Percentiles rank a stretch among this genome's conserved stretches.
Conservation (phyloP, 1,140 invertebrate species). For the Bombus huntii region DNA sequence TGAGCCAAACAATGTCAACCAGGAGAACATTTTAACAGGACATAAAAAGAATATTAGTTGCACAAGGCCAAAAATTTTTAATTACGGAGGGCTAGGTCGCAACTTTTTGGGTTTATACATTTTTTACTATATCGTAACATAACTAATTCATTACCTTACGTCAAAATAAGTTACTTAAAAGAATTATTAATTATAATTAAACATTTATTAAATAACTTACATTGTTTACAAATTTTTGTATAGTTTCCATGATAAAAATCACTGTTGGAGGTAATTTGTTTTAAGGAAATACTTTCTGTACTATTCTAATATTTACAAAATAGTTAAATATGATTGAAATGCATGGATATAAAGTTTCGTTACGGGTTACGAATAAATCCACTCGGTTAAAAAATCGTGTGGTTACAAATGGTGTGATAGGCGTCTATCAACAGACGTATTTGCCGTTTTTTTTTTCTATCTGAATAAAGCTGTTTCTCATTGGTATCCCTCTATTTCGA, state of each 20-base stretch:
- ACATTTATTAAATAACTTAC: too few relatives aligned
- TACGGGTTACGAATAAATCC: not conserved
- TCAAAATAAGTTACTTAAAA: not conserved
- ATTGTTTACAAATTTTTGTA: not conserved
- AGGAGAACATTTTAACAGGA: not conserved
- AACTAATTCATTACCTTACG: not conserved
- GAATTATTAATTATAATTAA: not conserved
- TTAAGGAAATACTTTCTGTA: not conserved
- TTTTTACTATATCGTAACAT: not conserved
- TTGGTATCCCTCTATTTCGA: conserved; percentile 16
- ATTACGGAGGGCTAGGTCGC: not conserved
- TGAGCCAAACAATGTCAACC: too few relatives aligned
- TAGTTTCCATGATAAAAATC: not conserved
- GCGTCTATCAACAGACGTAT: conserved; percentile 27
- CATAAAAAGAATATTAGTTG: not conserved
- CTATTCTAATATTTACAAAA: not conserved
- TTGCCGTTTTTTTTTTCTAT: conserved; percentile 30
- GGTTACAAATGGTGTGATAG: conserved; percentile 25
- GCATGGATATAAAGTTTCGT: too few relatives aligned
- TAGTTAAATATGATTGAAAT: not conserved
- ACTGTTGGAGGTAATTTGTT: not conserved
- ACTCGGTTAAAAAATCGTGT: not conserved
- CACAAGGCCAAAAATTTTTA: not conserved
- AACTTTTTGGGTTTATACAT: not conserved
- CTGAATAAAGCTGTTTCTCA: conserved; percentile 36